Evolutionary conservation across 1,140 invertebrate species (phyloP).

Genomic region (Acromyrmex charruanus): DNA sequence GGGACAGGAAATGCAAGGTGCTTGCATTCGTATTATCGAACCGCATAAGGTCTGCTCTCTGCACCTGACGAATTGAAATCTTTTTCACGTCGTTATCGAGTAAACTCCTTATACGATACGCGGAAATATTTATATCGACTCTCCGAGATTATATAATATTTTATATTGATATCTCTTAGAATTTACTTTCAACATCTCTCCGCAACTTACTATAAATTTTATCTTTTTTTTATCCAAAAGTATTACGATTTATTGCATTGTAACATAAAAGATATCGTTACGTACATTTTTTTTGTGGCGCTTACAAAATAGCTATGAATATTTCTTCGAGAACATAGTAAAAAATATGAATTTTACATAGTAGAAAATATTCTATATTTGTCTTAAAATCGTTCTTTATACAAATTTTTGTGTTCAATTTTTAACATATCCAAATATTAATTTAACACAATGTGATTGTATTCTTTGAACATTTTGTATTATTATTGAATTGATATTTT

Average conservation of each 20-base stretch:
- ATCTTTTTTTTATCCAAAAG: neutral
- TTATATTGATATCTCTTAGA: neutral
- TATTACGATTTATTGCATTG: neutral
- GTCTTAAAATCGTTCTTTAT: no score
- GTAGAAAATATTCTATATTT: no score
- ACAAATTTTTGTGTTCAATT: no score
- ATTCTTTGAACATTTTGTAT: no score
- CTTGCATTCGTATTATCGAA: constrained; percentile 20
- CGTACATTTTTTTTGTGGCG: neutral
- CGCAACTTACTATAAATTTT: neutral
- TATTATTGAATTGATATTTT: no score
- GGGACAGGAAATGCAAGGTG: constrained; percentile 66
- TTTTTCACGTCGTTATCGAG: neutral
- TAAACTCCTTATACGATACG: neutral
- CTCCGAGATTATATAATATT: neutral
- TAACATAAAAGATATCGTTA: neutral
- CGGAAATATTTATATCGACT: neutral
- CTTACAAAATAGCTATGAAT: neutral
- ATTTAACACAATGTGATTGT: no score
- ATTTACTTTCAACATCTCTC: neutral
- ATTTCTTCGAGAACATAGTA: no score
- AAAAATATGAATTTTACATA: no score
- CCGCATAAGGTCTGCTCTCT: neutral
- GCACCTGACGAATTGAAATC: constrained; percentile 21
- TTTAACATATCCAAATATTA: no score